A percentile compares a stretch with the other conserved stretches of the same genome.
These are phyloP conservation scores for Trichopoda pennipes DNA, from an alignment of 2,888 invertebrate genomes.

Conservation along the genomic window DNA sequence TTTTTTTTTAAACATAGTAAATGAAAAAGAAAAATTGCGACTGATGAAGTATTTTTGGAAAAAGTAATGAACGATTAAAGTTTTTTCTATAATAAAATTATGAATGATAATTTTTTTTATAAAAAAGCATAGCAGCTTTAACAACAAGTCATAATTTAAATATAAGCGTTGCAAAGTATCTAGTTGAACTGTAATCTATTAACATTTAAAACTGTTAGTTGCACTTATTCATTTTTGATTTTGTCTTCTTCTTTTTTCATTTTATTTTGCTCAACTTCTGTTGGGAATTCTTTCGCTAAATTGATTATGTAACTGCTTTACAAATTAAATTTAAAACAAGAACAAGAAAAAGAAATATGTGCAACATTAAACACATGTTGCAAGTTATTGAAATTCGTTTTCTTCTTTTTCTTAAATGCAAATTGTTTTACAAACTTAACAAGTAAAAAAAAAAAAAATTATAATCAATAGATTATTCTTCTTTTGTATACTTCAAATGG, in stretches of 20 bases:
- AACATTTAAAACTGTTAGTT: conserved; percentile 24
- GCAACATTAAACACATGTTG: conserved; percentile 47
- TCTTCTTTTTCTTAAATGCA: conserved; percentile 6
- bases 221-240: background rate
- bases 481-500: background rate
- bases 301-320: conserved; percentile 63
- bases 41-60: too few species aligned
- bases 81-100: too few species aligned
- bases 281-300: conserved; percentile 37
- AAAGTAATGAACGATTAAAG: too few species aligned
- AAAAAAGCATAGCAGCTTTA: too few species aligned
- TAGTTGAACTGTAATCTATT: conserved; percentile 22
- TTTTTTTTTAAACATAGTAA: too few species aligned
- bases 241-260: conserved; percentile 1
- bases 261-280: background rate
- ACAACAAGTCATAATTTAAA: background rate
- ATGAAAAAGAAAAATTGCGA: too few species aligned
- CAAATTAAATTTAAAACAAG: conserved; percentile 54
- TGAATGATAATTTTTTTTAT: too few species aligned
- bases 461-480: conserved; percentile 6
- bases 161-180: conserved; percentile 42
- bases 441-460: conserved; percentile 4
- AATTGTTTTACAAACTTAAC: conserved; percentile 18
- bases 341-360: conserved; percentile 38
- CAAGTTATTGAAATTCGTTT: conserved; percentile 27